Evolutionary conservation across 2,888 invertebrate species (phyloP), one percentile per base, ranked within the genome.

Genomic region (Metacarcinus magister): DNA sequence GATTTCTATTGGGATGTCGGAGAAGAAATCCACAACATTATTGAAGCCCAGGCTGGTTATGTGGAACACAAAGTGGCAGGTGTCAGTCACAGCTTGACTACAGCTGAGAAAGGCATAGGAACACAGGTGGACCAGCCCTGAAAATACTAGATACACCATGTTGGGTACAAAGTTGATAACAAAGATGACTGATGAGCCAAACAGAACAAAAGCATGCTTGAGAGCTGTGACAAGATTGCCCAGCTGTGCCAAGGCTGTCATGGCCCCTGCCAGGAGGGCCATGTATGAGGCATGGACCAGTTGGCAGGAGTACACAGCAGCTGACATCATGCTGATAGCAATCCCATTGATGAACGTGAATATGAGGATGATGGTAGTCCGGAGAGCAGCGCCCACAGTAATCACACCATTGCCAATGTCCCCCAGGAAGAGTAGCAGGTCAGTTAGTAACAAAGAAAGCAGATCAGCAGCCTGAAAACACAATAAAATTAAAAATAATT

Each of bases 391-490:
- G 23, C 28, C 60, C 89, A 96, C n/a, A 39, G 96, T 46, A n/a
- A 96, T 28, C 4, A 96, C 96, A 46, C 95, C 95, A 94, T 89
- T 95, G 23, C 97, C 97, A 32, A 97, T 94, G 67, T 97, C 97
- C n/a, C 89, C 90, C 44, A 97, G 75, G 95, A 97, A 97, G 82
- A 96, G 94, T 19, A 96, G 90, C 23, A 96, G 95, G 92, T 97
- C 97, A 32, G 96, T 75, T 32, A 93, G 43, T 16, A 97, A 60
- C 46, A 97, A 19, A 8, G 93, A 94, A 16, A 96, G 67, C 89
- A 96, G 82, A 32, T 96, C 96, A n/a, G 95, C 95, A 28, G 96
- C 93, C 97, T 97, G 96, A n/a, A 93, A 92, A 95, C 32, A 23
- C 13, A 95, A 94, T 32, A 95, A 87, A 95, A 93, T 46, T 44